Conservation (phyloP, 1,140 invertebrate genomes). For the Drosophila pallidifrons region DNA sequence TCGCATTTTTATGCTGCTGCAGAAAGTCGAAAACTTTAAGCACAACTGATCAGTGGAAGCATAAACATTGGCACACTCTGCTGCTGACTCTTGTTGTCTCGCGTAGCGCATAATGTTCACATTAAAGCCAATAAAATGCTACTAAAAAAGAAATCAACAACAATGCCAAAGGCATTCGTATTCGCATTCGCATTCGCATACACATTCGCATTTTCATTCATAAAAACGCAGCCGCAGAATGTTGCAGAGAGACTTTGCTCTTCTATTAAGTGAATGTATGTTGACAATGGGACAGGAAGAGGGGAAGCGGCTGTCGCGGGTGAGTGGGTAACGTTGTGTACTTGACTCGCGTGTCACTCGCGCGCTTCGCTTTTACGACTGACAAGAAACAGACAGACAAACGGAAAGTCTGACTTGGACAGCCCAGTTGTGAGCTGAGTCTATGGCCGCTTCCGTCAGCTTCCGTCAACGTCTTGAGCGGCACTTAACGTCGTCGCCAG, state of each 20-base stretch:
- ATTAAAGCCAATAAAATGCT: slow-evolving; percentile 65
- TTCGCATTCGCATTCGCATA: slow-evolving; percentile 10
- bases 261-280: slow-evolving; percentile 25
- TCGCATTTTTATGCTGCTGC: background rate
- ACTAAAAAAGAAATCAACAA: slow-evolving; percentile 58
- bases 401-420: slow-evolving; percentile 24
- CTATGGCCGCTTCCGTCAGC: slow-evolving; percentile 54
- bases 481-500: slow-evolving; percentile 53
- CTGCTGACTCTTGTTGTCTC: slow-evolving; percentile 16
- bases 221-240: slow-evolving; percentile 62
- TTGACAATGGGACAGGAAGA: background rate
- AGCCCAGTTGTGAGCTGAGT: slow-evolving; percentile 45
- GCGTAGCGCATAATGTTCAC: slow-evolving; percentile 54
- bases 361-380: slow-evolving; percentile 64
- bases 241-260: slow-evolving; percentile 19
- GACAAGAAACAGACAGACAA: slow-evolving; percentile 7
- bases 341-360: slow-evolving; percentile 55
- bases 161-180: slow-evolving; percentile 9
- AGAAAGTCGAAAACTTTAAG: background rate
- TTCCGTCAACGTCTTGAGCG: slow-evolving; percentile 68
- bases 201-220: slow-evolving; percentile 68
- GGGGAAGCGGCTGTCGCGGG: slow-evolving; percentile 5
- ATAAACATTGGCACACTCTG: background rate
- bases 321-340: slow-evolving; percentile 15
- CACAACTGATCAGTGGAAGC: slow-evolving; percentile 1